Base-by-base conservation (phyloP, 2,113 vertebrate genomes). In the Varanus salvator region DNA sequence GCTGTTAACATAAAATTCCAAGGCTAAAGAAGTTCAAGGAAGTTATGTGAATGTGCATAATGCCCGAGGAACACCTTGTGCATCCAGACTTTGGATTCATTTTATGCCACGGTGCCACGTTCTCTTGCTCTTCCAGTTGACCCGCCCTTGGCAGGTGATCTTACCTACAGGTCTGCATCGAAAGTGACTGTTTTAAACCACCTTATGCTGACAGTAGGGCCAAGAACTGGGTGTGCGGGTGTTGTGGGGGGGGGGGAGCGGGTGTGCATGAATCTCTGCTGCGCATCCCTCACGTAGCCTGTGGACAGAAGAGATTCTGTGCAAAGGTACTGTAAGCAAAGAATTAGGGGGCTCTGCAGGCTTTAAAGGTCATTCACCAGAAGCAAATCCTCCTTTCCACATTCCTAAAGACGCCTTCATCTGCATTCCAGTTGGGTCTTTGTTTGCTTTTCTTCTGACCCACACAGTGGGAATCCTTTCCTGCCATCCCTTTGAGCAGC, bases 231-330 rank as follows among this genome's bases (percentile, higher is more conserved):
- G 27, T 21, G 38, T 31, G 6, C 1, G 9, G 5, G n/a, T 38
- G n/a, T 71, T 1, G 5, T 66, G 1, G 2, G 38, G 34, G 4
- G 5, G 66, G 1, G 2, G 38, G 34, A 6, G n/a, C 11, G 8
- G 57, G 38, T n/a, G 0, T 15, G 7, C 3, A 14, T 17, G 14
- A 2, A 48, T 27, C 15, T 4, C 69, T n/a, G 69, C 14, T 72
- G 69, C 34, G 72, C 11, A 6, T 19, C 12, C 72, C n/a, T 74
- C 14, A 15, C 72, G 4, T 34, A 74, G n/a, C n/a, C 31, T 75
- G 34, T 6, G 9, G 2, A 48, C 8, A 77, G 57, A 50, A 54
- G 50, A 80, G 27, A 80, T 80, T 54, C 25, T 80, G 54, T 29
- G 31, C 29, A 50, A 27, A 80, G 29, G 50, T 80, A 80, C 54